These are phyloP conservation scores for Stenichneumon culpator DNA, from an alignment of 2,888 invertebrate species.

Conservation along the genomic window DNA sequence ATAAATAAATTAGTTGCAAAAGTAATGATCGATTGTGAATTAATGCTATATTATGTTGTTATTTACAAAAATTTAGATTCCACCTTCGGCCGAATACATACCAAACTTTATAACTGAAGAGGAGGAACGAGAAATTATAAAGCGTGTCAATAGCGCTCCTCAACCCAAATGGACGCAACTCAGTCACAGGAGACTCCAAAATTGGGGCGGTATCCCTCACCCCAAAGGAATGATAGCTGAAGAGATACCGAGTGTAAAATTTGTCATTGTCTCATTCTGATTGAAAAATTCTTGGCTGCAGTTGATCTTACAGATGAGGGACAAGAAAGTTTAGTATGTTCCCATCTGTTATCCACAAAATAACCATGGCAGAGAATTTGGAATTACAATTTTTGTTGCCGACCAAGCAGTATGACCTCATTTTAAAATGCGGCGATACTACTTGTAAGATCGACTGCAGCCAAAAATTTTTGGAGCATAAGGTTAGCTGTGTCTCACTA, in stretches of 20 bases:
- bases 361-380: too few species aligned
- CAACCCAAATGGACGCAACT: constrained; percentile 98
- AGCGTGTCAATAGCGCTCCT: constrained; percentile 92
- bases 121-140: constrained; percentile 91
- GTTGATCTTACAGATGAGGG: too few species aligned
- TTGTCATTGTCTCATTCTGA: neutral
- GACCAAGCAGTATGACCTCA: too few species aligned
- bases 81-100: constrained; percentile 91
- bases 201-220: constrained; percentile 98
- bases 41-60: neutral
- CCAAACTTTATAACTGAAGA: constrained; percentile 93
- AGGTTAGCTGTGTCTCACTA: too few species aligned
- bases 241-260: constrained; percentile 88
- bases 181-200: constrained; percentile 96
- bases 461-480: neutral
- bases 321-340: too few species aligned
- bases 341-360: too few species aligned
- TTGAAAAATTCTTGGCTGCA: neutral
- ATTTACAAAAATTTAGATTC: constrained; percentile 72
- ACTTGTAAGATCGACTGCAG: too few species aligned
- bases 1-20: too few species aligned
- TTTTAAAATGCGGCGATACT: too few species aligned
- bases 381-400: too few species aligned
- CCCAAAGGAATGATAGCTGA: constrained; percentile 97
- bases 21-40: constrained; percentile 8